Percentiles rank a stretch among this genome's conserved stretches.
phyloP scores from a whole-genome alignment of 2,797 vertebrate genomes.

The Phataginus tricuspis region DNA sequence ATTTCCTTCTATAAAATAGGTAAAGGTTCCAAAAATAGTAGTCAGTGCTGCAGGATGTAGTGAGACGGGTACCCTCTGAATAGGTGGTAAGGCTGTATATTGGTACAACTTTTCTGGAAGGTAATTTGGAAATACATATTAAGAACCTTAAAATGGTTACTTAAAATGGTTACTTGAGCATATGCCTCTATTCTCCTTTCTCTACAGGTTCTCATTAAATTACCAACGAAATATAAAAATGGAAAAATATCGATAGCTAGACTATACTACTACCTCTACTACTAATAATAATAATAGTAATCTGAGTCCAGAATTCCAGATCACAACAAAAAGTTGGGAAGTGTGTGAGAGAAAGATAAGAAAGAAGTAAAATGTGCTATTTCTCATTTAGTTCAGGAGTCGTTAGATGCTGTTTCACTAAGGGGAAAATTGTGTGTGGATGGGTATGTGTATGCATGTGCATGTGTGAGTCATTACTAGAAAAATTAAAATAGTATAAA shows the following conservation, averaged over 20 bases:
- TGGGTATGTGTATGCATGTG: background rate
- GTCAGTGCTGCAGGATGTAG: background rate
- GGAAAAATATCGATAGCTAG: background rate
- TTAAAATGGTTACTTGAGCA: background rate
- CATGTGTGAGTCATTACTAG: background rate
- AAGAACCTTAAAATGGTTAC: background rate
- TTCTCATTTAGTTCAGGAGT: background rate
- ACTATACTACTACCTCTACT: background rate
- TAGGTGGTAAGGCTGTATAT: background rate
- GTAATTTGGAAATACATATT: background rate
- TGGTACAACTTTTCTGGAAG: background rate
- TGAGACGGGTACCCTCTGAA: background rate
- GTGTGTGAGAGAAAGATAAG: background rate
- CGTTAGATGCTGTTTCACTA: background rate
- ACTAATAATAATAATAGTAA: background rate
- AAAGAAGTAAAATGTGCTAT: background rate
- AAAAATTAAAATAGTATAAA: background rate
- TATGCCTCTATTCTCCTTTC: background rate
- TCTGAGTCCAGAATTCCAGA: background rate
- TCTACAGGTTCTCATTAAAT: background rate
- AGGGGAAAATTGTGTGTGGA: background rate
- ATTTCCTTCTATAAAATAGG: background rate
- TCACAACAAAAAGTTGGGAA: background rate
- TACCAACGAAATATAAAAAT: background rate
- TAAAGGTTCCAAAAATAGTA: background rate